These are phyloP conservation scores for Campoplex capitator DNA, from an alignment of 2,888 invertebrate species.

Conservation along the genomic window DNA sequence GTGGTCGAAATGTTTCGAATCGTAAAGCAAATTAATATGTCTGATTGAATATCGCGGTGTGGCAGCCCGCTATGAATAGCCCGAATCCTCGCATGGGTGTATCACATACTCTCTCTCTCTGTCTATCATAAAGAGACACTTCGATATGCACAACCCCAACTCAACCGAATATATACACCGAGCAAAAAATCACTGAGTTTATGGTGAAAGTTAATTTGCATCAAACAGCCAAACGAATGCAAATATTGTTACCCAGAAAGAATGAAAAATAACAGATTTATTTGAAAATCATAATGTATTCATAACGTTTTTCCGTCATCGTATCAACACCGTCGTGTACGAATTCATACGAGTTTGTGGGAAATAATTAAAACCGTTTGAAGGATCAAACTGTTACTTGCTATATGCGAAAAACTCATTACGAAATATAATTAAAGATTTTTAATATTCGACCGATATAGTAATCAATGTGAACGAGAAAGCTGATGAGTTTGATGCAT, in stretches of 20 bases:
- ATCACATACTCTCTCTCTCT: background rate
- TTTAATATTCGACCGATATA: background rate
- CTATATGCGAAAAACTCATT: background rate
- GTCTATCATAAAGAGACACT: background rate
- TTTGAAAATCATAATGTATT: background rate
- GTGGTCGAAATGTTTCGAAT: conserved; percentile 27
- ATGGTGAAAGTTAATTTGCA: background rate
- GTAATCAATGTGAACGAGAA: background rate
- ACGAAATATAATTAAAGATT: background rate
- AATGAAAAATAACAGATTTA: background rate
- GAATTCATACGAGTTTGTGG: too few relatives aligned
- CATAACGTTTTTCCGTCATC: background rate
- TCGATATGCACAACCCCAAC: background rate
- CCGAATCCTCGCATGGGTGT: background rate
- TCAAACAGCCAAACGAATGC: background rate
- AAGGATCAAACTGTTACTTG: background rate
- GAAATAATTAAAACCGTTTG: too few relatives aligned
- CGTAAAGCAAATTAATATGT: conserved; percentile 40
- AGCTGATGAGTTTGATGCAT: conserved; percentile 6
- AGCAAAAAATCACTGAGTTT: background rate
- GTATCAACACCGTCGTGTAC: too few relatives aligned
- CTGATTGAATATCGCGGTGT: conserved; percentile 12
- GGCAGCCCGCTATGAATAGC: too few relatives aligned
- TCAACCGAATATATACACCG: background rate
- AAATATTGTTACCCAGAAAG: background rate